Evolutionary conservation across 1,140 invertebrate species (phyloP).

Genomic region (Vanessa tameamea): DNA sequence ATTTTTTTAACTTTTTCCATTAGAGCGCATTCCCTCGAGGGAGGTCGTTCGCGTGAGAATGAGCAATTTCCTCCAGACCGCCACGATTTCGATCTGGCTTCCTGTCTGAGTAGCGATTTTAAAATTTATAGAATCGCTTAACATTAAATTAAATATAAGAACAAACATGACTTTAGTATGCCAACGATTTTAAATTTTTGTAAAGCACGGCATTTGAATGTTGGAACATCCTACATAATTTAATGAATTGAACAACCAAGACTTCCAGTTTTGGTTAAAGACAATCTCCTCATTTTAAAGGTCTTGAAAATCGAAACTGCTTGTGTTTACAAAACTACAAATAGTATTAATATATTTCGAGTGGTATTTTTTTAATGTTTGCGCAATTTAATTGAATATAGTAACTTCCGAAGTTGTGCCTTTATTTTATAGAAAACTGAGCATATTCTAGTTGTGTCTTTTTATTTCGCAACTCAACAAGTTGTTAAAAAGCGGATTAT

Average conservation of each 20-base stretch:
- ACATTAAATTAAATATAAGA: constrained; percentile 64
- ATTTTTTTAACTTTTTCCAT: constrained; percentile 78
- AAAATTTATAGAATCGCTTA: constrained; percentile 75
- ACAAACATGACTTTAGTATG: constrained; percentile 35
- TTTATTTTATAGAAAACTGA: no score
- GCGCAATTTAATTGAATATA: no score
- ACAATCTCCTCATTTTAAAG: no score
- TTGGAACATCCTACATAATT: neutral
- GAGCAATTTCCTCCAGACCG: constrained; percentile 76
- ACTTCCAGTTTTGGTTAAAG: no score
- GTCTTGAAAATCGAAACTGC: no score
- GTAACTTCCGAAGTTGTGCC: no score
- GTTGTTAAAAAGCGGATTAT: no score
- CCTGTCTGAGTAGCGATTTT: constrained; percentile 74
- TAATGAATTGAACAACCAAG: neutral
- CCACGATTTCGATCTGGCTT: constrained; percentile 77
- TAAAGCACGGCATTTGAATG: constrained; percentile 11
- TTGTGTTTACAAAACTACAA: no score
- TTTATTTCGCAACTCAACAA: no score
- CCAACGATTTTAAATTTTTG: constrained; percentile 15
- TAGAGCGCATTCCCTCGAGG: constrained; percentile 66
- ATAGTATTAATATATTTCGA: no score
- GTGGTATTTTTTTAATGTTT: no score
- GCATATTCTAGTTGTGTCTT: no score
- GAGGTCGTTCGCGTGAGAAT: constrained; percentile 74